A percentile compares a stretch with the other conserved stretches of the same genome.
phyloP scores from a whole-genome alignment of 2,113 vertebrate genomes.

The Cathartes aura region DNA sequence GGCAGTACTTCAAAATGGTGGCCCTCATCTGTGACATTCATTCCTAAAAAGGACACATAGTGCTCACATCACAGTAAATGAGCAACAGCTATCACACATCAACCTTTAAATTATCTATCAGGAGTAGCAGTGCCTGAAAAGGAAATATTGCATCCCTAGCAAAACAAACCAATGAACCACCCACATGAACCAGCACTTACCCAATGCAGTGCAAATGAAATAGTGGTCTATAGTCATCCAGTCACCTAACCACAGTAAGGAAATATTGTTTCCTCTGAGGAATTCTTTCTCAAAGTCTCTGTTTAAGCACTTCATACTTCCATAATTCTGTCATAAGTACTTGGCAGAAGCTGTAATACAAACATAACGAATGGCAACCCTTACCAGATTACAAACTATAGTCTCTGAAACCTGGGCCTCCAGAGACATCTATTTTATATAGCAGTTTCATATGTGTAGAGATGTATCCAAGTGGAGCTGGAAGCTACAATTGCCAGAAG shows the following conservation, averaged over 20 bases:
- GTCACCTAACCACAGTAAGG: slow-evolving; percentile 7
- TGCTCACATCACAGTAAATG: accelerated
- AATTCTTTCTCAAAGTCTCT: slow-evolving; percentile 7
- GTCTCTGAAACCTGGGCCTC: not conserved
- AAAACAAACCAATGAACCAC: not conserved
- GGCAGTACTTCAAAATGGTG: not conserved
- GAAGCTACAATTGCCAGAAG: not conserved
- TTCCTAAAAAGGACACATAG: not conserved
- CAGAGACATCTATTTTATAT: not conserved
- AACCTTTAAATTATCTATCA: not conserved
- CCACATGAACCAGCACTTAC: not conserved
- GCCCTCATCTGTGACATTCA: not conserved
- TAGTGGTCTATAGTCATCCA: not conserved
- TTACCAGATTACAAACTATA: not conserved
- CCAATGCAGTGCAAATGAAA: not conserved
- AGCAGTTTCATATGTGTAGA: not conserved
- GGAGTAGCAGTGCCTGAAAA: not conserved
- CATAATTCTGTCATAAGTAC: not conserved
- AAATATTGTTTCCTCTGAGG: not conserved
- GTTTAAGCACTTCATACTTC: not conserved
- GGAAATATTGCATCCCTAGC: not conserved
- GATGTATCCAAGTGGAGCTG: not conserved
- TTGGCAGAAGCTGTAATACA: slow-evolving; percentile 20
- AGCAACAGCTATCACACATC: not conserved
- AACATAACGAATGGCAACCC: not conserved